A percentile compares a stretch with the other conserved stretches of the same genome.
Conservation (phyloP, 2,888 invertebrate genomes). For the Lamellibrachia satsuma region DNA sequence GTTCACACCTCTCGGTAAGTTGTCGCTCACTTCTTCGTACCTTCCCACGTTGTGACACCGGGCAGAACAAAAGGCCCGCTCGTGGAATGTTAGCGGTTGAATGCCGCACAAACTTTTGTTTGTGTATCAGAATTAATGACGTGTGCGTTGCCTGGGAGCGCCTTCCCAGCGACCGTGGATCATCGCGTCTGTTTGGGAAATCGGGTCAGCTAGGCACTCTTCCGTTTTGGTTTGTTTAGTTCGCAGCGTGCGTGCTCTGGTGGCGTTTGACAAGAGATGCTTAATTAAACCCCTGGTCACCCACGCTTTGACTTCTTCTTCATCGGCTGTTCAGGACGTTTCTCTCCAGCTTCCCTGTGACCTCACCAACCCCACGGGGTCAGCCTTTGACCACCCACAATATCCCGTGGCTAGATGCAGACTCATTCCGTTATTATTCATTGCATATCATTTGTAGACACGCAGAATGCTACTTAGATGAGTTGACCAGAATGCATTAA, state of each 20-base stretch:
- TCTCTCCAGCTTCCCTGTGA: background rate
- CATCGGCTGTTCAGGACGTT: background rate
- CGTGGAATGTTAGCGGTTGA: background rate
- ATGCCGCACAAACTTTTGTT: background rate
- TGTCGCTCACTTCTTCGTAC: background rate
- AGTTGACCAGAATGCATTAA: background rate
- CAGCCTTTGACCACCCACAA: background rate
- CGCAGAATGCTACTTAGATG: background rate
- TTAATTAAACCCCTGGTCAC: background rate
- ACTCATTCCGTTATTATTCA: background rate
- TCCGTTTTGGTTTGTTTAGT: background rate
- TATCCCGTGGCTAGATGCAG: background rate
- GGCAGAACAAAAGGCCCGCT: background rate
- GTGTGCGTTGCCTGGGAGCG: background rate
- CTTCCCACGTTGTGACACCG: background rate
- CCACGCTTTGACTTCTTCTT: background rate
- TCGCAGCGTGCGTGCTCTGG: background rate
- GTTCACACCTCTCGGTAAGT: constrained; percentile 1
- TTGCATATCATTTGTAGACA: background rate
- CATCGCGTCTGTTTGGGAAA: background rate
- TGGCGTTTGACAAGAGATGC: background rate
- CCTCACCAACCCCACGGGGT: background rate
- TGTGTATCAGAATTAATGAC: background rate
- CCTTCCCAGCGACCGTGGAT: background rate
- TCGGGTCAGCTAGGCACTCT: background rate